phyloP scores from a whole-genome alignment of 2,113 vertebrate genomes.

The Archilochus colubris region DNA sequence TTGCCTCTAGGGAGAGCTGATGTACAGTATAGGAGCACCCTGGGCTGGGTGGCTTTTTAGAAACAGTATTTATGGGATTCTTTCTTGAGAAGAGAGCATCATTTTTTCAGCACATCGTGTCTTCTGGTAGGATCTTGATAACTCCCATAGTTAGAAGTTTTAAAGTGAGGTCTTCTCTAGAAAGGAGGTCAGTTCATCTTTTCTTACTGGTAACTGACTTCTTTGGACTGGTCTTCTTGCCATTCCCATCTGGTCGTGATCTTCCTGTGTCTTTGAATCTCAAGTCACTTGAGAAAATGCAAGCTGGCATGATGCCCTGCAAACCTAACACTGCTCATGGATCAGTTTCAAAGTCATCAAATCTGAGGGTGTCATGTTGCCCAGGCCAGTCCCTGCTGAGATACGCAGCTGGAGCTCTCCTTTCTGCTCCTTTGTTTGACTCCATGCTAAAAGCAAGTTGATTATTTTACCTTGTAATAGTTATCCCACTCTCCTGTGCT shows the following conservation, averaged over 20 bases:
- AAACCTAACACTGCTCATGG: background rate
- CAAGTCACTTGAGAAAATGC: background rate
- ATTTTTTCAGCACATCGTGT: background rate
- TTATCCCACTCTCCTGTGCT: background rate
- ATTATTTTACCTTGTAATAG: background rate
- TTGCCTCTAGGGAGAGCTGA: background rate
- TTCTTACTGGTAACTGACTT: background rate
- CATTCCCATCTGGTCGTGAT: background rate
- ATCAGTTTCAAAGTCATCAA: background rate
- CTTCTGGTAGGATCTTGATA: background rate
- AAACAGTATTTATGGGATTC: background rate
- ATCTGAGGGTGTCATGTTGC: background rate
- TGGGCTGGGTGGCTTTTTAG: fast-evolving
- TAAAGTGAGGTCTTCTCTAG: background rate
- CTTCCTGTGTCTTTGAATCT: background rate
- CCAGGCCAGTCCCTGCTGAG: background rate
- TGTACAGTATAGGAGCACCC: background rate
- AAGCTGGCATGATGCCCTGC: background rate
- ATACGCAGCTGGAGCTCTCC: background rate
- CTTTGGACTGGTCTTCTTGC: background rate
- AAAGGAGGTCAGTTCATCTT: background rate
- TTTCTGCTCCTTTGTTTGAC: background rate
- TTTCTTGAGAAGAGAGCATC: background rate
- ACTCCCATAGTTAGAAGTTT: background rate
- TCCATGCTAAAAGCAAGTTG: background rate